Base-by-base conservation (phyloP, 2,888 invertebrate genomes). In the Diaprepes abbreviatus region DNA sequence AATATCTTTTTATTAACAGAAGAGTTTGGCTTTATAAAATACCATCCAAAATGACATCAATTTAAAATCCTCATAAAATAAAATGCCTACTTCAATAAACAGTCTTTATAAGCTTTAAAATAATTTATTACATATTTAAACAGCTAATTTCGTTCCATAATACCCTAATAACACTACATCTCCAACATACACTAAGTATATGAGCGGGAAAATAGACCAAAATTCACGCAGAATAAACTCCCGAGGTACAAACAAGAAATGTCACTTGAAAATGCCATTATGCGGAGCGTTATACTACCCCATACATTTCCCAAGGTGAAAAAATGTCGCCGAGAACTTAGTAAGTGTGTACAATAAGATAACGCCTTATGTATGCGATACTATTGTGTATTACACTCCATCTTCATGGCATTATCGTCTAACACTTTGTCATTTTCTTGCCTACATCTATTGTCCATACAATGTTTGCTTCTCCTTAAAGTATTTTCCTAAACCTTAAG, bases 401-500 rank as follows among this genome's bases (percentile, higher is more conserved):
- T 71, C 59, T 64, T 71, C 73, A 70, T 73, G 70, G 71, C 70
- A 70, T 71, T 75, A 74, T 74, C 74, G 67, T 58, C 67, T 66
- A 66, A 58, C 73, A 74, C 69, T 74, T 75, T 70, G 71, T 74
- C 74, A 75, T 71, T 67, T 71, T 73, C 72, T 71, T 70, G 68
- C 54, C 19, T 59, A 54, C 67, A 50, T 48, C 59, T 60, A 66
- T 70, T 70, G 69, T 69, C 69, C 69, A 64, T 69, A 64, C 48
- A 52, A 60, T 16, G 35, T 48, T 60, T 60, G 33, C 19, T 60
- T 60, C 35, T 35, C 35, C 21, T 31, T 28, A 40, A 21, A 48
- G 35, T 48, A 48, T 21, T 48, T 60, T 21, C 50, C 35, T 50
- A 16, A 24, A 43, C 31, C 59, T 19, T 43, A 24, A 45, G 12